Evolutionary conservation across 2,888 invertebrate genomes (phyloP).

Genomic region (Pegoplata infirma): DNA sequence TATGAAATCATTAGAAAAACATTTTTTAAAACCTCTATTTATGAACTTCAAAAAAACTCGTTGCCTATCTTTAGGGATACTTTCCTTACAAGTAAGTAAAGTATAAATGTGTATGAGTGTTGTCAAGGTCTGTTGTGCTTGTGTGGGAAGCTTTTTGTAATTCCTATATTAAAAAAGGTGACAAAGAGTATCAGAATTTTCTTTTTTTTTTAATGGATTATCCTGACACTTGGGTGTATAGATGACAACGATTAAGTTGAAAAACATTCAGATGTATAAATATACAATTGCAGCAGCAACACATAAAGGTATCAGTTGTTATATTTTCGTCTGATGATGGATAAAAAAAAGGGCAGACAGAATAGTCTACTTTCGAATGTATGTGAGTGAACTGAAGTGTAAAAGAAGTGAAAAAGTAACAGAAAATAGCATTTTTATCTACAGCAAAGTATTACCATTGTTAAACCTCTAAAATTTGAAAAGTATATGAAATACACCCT

Average conservation of each 20-base stretch:
- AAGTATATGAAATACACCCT: neutral
- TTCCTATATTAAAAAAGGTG: constrained; percentile 32
- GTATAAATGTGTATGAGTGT: no score
- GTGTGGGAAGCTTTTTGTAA: no score
- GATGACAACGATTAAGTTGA: constrained; percentile 44
- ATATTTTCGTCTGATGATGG: neutral
- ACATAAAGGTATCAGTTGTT: constrained; percentile 4
- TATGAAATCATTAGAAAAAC: no score
- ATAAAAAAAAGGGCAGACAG: neutral
- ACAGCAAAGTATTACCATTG: neutral
- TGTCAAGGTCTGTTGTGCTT: no score
- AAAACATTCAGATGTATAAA: neutral
- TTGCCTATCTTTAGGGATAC: no score
- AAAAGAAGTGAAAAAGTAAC: constrained; percentile 43
- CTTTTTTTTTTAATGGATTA: constrained; percentile 38
- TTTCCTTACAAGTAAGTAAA: no score
- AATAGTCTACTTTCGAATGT: neutral
- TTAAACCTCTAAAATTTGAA: neutral
- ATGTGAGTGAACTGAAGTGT: constrained; percentile 33
- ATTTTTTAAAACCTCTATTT: no score
- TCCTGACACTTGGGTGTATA: constrained; percentile 14
- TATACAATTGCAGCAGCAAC: neutral
- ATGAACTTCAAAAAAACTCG: no score
- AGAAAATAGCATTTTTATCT: constrained; percentile 28
- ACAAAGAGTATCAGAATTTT: constrained; percentile 39